These are phyloP conservation scores for Bostrychus sinensis DNA, from an alignment of 2,113 vertebrate species.

Conservation along the genomic window DNA sequence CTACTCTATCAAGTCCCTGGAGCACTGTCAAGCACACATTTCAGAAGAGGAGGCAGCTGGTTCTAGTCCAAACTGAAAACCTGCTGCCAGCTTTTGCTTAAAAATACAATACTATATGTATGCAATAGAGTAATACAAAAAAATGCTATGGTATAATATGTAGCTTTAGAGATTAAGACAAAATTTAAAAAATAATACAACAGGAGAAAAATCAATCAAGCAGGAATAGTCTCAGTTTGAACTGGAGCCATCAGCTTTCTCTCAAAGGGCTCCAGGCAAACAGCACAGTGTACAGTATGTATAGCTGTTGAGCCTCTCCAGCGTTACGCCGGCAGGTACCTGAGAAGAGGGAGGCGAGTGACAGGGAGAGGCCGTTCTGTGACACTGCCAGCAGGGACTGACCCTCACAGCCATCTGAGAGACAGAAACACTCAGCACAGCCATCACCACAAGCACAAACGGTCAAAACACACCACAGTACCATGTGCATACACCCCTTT, in stretches of 20 bases:
- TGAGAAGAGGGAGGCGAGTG: slow-evolving; percentile 94
- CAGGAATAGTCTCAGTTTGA: slow-evolving; percentile 46
- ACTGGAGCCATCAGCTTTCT: slow-evolving; percentile 40
- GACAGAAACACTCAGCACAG: slow-evolving; percentile 78
- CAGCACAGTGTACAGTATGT: slow-evolving; percentile 2
- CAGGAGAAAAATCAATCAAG: neutral
- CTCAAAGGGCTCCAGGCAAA: slow-evolving; percentile 20
- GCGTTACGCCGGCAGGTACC: slow-evolving; percentile 79
- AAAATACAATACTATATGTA: neutral
- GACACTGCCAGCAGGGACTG: slow-evolving; percentile 92
- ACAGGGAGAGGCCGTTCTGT: slow-evolving; percentile 89
- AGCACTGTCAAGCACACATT: slow-evolving; percentile 28
- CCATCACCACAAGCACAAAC: slow-evolving; percentile 50
- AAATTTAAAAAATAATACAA: neutral
- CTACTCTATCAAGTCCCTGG: slow-evolving; percentile 20
- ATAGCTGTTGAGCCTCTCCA: slow-evolving; percentile 31
- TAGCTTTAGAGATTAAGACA: neutral
- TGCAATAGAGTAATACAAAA: too few species aligned
- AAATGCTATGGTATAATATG: neutral
- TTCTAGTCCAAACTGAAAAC: slow-evolving; percentile 49
- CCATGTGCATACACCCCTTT: neutral
- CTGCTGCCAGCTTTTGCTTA: neutral
- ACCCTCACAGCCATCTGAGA: slow-evolving; percentile 92
- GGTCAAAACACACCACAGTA: slow-evolving; percentile 19
- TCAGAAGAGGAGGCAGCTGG: slow-evolving; percentile 21